phyloP scores from a whole-genome alignment of 1,140 invertebrate species.

The Bradysia coprophila region DNA sequence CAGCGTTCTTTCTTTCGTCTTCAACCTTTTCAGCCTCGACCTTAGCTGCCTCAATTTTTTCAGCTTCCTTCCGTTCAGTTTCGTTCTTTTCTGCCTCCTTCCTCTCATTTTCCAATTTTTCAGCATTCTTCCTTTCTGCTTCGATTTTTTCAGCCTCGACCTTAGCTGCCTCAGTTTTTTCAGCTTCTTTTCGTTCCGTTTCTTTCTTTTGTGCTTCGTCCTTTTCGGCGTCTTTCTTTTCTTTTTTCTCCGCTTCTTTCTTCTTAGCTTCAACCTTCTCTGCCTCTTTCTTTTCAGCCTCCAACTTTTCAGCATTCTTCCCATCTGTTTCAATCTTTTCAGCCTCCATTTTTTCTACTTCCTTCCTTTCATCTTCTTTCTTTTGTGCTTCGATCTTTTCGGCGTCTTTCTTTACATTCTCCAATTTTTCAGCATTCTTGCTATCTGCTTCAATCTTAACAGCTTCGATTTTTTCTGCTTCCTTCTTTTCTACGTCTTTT shows the following conservation, averaged over 20 bases:
- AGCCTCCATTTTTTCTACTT: conserved; percentile 6
- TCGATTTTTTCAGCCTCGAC: conserved; percentile 6
- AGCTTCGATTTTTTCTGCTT: too few relatives aligned
- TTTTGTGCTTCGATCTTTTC: too few relatives aligned
- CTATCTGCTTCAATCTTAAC: too few relatives aligned
- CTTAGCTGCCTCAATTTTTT: conserved; percentile 8
- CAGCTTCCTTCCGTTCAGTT: conserved; percentile 5
- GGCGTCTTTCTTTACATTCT: too few relatives aligned
- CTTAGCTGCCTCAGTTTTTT: conserved; percentile 8
- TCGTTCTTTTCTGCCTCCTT: conserved; percentile 7
- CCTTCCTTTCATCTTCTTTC: conserved; percentile 1
- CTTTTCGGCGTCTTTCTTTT: conserved; percentile 8
- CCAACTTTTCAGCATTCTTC: conserved; percentile 7
- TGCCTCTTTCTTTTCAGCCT: conserved; percentile 5
- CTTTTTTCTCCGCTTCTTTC: not conserved
- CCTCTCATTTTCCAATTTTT: conserved; percentile 6
- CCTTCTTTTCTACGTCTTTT: too few relatives aligned
- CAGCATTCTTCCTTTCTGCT: conserved; percentile 9
- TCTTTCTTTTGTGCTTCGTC: conserved; percentile 7
- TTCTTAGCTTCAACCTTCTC: not conserved
- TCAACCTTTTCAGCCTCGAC: conserved; percentile 5
- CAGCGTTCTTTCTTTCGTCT: conserved; percentile 8
- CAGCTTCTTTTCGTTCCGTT: conserved; percentile 6
- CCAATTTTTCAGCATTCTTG: too few relatives aligned
- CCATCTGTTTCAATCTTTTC: conserved; percentile 7